Conservation (phyloP, 1,140 invertebrate species). For the Notospermus geniculatus region DNA sequence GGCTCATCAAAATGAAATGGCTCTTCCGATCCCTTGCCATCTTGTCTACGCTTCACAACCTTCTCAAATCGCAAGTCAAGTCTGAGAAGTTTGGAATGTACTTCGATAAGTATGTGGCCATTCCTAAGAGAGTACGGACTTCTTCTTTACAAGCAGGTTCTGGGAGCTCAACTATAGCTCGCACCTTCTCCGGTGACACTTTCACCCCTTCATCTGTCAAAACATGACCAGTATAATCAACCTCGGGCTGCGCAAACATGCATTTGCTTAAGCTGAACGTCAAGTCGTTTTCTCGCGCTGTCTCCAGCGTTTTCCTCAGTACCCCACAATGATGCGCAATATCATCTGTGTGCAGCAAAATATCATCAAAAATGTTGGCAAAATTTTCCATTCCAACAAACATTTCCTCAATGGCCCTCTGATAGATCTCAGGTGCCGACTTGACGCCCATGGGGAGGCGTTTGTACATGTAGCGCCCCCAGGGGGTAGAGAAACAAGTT, state of each 20-base stretch:
- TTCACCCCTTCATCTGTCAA: conserved; percentile 43
- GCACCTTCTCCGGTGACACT: conserved; percentile 46
- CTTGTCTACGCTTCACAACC: not conserved
- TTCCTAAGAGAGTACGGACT: conserved; percentile 24
- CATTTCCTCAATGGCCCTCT: too few relatives aligned
- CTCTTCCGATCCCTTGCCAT: not conserved
- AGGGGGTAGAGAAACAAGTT: not conserved
- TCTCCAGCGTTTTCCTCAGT: not conserved
- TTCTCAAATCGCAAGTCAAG: conserved; percentile 16
- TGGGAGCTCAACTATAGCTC: conserved; percentile 37
- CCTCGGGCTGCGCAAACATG: not conserved
- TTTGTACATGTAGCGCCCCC: not conserved
- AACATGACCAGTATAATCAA: conserved; percentile 35
- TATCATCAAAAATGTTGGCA: not conserved
- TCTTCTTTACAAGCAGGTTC: conserved; percentile 35
- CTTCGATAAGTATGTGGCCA: conserved; percentile 21
- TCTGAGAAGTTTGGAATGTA: conserved; percentile 15
- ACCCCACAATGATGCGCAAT: not conserved
- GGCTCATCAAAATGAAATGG: not conserved
- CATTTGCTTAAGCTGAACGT: not conserved
- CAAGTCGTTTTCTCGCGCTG: not conserved
- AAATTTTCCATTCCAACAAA: not conserved
- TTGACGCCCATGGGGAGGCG: not conserved
- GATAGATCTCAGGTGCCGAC: not conserved
- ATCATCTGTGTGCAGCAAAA: not conserved